A percentile compares a stretch with the other conserved stretches of the same genome.
phyloP scores from a whole-genome alignment of 2,888 invertebrate species.

The Lithosia quadra region DNA sequence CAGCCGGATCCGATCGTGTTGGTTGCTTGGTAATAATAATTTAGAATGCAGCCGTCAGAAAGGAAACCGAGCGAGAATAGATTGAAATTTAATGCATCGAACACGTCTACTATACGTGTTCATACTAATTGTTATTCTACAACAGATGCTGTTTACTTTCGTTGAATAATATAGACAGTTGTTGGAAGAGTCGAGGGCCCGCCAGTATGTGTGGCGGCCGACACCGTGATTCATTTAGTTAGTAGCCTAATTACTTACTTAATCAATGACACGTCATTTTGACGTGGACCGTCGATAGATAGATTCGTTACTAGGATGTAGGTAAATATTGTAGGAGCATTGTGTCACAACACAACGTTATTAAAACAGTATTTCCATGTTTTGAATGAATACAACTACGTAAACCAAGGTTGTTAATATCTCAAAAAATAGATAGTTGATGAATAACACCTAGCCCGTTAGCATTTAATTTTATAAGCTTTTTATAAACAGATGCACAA shows the following conservation, averaged over 20 bases:
- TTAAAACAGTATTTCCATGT: background rate
- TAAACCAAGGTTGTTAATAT: background rate
- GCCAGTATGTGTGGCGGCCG: conserved; percentile 59
- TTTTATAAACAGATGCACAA: background rate
- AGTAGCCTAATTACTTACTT: conserved; percentile 54
- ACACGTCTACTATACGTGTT: conserved; percentile 73
- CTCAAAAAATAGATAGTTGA: background rate
- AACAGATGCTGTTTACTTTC: conserved; percentile 84
- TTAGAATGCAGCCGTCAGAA: conserved; percentile 81
- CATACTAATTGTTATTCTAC: conserved; percentile 81
- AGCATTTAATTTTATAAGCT: background rate
- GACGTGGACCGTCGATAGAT: conserved; percentile 16
- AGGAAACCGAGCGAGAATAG: conserved; percentile 84
- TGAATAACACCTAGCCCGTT: background rate
- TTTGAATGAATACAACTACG: background rate
- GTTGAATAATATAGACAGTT: conserved; percentile 76
- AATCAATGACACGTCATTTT: conserved; percentile 46
- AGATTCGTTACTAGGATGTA: background rate
- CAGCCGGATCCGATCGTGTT: conserved; percentile 81
- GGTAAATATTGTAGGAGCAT: background rate
- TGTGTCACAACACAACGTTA: background rate
- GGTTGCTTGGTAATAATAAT: conserved; percentile 80
- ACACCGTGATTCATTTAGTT: conserved; percentile 68
- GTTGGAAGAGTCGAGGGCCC: conserved; percentile 71
- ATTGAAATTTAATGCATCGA: conserved; percentile 84